Base-by-base conservation (phyloP, 2,888 invertebrate genomes). In the Xestobium rufovillosum region DNA sequence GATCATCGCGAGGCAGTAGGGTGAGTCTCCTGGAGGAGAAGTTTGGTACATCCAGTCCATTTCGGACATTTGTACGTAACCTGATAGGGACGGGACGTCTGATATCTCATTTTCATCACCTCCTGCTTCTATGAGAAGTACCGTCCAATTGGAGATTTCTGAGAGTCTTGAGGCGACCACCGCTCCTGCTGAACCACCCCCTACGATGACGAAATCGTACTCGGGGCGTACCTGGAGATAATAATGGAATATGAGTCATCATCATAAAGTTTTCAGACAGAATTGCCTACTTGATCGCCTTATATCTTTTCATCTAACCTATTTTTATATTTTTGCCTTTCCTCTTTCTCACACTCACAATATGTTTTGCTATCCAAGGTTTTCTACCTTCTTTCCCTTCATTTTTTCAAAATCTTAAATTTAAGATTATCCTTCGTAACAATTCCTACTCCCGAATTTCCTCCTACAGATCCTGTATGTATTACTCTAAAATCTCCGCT, bases 11-110 rank as follows among this genome's bases (percentile, higher is more conserved):
- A 85, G 74, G 55, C 90, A 90, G 63, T 87, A 88, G n/a, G 80
- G 76, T 30, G 82, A 78, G 47, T 80, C 78, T 19, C 73, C 69
- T 1, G 82, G 80, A 0, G 87, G 84, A 3, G 85, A 80, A 2
- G 90, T 91, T 65, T 88, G 84, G 65, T 83, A 92, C 67, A 90
- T 83, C 92, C 92, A 92, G 67, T 92, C 91, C 61, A 90, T 73
- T 17, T 88, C 83, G 13, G 87, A 82, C 41, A 88, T 74, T 59
- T 91, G 90, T 14, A 81, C 75, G 62, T 88, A 91, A 9, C 83
- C 86, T 13, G 86, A 84, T 42, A 91, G 64, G 0, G 87, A 80
- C 2, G 90, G 91, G 36, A 90, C 80, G 65, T 91, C 90, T 3
- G 87, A 84, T 42, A 90, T 80, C 66, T 89, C 89, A 45, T 82